A percentile compares a stretch with the other conserved stretches of the same genome.
Evolutionary conservation across 2,797 vertebrate genomes (phyloP).

Genomic region (Acropternis orthonyx): DNA sequence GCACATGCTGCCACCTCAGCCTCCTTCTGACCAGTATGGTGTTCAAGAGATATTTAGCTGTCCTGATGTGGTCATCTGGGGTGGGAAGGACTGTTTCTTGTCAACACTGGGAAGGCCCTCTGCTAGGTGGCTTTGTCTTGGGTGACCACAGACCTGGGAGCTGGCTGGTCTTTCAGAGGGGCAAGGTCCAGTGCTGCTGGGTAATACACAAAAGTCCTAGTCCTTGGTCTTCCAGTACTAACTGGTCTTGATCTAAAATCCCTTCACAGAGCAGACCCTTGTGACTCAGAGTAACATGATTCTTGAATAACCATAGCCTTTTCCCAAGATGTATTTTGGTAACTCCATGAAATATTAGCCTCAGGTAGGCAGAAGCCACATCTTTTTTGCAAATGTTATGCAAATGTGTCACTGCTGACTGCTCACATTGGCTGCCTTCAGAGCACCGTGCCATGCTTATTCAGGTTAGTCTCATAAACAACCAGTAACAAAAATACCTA

Average conservation of each 20-base stretch:
- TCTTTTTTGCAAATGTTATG: neutral
- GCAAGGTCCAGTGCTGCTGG: neutral
- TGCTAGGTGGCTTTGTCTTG: neutral
- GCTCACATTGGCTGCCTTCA: neutral
- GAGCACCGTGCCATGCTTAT: neutral
- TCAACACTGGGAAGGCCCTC: neutral
- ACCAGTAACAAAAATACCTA: neutral
- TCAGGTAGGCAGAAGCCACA: neutral
- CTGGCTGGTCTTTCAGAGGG: neutral
- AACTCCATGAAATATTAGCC: neutral
- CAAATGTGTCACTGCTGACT: neutral
- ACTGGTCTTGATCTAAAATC: neutral
- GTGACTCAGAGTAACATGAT: neutral
- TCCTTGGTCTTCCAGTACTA: neutral
- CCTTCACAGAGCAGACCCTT: neutral
- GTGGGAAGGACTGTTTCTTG: neutral
- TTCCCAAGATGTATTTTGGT: neutral
- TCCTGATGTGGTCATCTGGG: neutral
- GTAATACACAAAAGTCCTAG: neutral
- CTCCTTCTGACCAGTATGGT: neutral
- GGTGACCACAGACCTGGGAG: neutral
- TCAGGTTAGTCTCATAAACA: neutral
- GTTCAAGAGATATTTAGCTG: neutral
- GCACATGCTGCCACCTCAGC: neutral
- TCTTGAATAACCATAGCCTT: neutral